These are phyloP conservation scores for Euura lappo DNA, from an alignment of 1,140 invertebrate species.

Conservation along the genomic window DNA sequence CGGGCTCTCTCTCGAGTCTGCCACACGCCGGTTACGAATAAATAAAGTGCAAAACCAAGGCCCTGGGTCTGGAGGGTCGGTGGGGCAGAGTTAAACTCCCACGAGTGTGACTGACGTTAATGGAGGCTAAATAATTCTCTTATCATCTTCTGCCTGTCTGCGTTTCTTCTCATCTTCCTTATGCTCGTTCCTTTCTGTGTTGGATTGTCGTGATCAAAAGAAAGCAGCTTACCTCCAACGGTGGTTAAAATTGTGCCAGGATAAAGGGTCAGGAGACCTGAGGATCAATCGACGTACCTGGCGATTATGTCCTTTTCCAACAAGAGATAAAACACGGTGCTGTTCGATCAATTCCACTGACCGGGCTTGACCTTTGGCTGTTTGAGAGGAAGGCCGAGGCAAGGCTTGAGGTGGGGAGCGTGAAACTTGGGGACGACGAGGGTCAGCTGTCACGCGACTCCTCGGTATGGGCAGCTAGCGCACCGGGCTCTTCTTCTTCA, in stretches of 20 bases:
- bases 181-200: too few relatives aligned
- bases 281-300: too few relatives aligned
- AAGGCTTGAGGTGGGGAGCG: not conserved
- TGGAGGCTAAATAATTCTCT: slow-evolving; percentile 3
- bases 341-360: not conserved
- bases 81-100: not conserved
- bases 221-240: too few relatives aligned
- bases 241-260: too few relatives aligned
- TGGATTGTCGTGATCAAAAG: too few relatives aligned
- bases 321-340: too few relatives aligned
- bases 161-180: too few relatives aligned
- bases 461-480: too few relatives aligned
- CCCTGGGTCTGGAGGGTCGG: not conserved
- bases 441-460: not conserved
- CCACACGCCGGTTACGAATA: not conserved
- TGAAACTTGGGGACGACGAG: not conserved
- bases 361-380: not conserved
- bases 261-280: too few relatives aligned
- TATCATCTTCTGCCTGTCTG: not conserved
- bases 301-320: too few relatives aligned
- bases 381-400: not conserved
- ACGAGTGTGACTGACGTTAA: not conserved
- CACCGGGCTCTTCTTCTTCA: not conserved
- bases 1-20: not conserved
- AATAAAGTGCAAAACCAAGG: not conserved